phyloP scores from a whole-genome alignment of 2,113 vertebrate genomes.

The Colistium nudipinnis region DNA sequence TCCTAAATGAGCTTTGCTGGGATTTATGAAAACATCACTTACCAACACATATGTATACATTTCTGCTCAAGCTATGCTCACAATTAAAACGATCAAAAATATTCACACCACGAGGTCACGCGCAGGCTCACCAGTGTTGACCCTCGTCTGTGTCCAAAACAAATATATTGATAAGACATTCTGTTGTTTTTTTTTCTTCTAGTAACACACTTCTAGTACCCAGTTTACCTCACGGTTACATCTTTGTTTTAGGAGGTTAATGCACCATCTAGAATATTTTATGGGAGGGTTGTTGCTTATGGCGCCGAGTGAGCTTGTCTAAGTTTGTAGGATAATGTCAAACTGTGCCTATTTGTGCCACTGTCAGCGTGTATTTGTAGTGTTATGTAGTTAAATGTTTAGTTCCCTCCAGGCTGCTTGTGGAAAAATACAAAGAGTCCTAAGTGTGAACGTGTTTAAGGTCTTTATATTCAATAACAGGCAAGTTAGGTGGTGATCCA shows the following conservation, averaged over 20 bases:
- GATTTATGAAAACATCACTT: constrained; percentile 14
- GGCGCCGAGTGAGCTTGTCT: neutral
- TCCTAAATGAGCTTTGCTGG: neutral
- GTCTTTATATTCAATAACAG: neutral
- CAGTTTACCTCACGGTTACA: neutral
- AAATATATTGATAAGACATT: neutral
- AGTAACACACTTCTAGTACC: neutral
- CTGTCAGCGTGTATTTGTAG: neutral
- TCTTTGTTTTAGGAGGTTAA: neutral
- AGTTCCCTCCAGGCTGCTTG: neutral
- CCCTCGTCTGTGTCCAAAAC: neutral
- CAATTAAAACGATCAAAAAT: neutral
- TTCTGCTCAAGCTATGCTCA: constrained; percentile 22
- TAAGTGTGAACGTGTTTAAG: neutral
- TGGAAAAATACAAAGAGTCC: neutral
- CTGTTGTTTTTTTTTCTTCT: neutral
- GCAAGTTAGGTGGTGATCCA: neutral
- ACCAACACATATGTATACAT: neutral
- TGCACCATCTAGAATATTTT: neutral
- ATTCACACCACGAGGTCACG: neutral
- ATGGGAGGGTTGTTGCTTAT: neutral
- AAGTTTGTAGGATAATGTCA: neutral
- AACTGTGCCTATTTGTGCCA: neutral
- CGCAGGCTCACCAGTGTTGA: neutral
- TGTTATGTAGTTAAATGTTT: neutral